A percentile compares a stretch with the other conserved stretches of the same genome.
phyloP scores from a whole-genome alignment of 2,113 vertebrate species.

The Chinchilla lanigera region DNA sequence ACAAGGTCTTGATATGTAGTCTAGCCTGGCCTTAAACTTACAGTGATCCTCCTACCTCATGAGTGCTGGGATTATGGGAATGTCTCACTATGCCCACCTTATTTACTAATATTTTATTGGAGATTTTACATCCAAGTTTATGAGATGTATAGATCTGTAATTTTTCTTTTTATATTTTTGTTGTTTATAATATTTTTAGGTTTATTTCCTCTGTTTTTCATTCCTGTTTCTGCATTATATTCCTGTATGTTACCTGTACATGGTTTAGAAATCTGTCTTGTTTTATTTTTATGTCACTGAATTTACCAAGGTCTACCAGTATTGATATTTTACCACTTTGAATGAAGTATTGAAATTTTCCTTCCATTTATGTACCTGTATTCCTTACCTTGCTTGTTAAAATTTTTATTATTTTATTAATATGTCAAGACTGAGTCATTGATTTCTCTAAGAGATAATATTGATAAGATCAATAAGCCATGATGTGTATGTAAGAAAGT shows the following conservation, averaged over 20 bases:
- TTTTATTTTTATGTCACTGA: neutral
- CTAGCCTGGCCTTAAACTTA: neutral
- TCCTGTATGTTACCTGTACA: neutral
- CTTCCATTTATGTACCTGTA: neutral
- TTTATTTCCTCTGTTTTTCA: neutral
- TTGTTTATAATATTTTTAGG: neutral
- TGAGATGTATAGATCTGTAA: neutral
- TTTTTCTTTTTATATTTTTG: neutral
- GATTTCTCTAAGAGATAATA: constrained; percentile 85
- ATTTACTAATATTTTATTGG: neutral
- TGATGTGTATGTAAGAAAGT: constrained; percentile 84
- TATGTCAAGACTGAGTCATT: constrained; percentile 84
- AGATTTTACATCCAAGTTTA: neutral
- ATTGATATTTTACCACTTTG: neutral
- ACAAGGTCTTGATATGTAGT: neutral
- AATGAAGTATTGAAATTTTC: neutral
- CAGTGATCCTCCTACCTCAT: neutral
- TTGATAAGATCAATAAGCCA: constrained; percentile 88
- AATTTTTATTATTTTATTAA: constrained; percentile 82
- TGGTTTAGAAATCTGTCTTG: neutral
- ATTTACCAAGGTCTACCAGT: neutral
- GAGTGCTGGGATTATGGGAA: neutral
- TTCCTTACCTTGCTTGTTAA: neutral
- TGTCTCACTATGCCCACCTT: neutral
- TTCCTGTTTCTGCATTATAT: neutral